phyloP scores from a whole-genome alignment of 2,888 invertebrate species.

The Unio delphinus region DNA sequence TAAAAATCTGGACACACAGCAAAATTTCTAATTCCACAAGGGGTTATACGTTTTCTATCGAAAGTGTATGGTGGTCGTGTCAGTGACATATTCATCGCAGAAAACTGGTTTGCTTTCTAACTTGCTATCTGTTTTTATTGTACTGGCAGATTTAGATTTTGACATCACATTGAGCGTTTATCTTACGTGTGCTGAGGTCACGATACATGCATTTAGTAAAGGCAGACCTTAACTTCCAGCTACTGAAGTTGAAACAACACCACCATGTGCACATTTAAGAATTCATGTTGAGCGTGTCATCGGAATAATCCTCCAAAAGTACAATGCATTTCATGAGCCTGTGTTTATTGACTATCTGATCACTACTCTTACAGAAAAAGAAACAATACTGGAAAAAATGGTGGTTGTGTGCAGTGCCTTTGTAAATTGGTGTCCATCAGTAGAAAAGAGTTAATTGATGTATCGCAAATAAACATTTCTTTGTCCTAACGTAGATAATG shows the following conservation, averaged over 20 bases:
- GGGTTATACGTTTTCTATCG: conserved; percentile 38
- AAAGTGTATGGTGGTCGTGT: conserved; percentile 44
- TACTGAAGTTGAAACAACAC: too few species aligned
- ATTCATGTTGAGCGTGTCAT: too few species aligned
- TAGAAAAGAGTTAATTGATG: not conserved
- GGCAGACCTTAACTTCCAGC: conserved; percentile 15
- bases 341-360: conserved; percentile 24
- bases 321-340: not conserved
- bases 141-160: conserved; percentile 40
- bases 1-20: conserved; percentile 45
- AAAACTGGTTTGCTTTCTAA: conserved; percentile 32
- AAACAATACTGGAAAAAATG: conserved; percentile 26
- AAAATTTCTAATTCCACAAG: conserved; percentile 50
- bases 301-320: too few species aligned
- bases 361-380: conserved; percentile 11
- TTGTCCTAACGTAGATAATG: too few species aligned
- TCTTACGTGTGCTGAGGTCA: conserved; percentile 22
- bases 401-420: conserved; percentile 25
- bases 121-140: conserved; percentile 29
- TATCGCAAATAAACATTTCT: too few species aligned
- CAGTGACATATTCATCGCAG: conserved; percentile 39
- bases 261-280: too few species aligned
- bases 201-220: conserved; percentile 36
- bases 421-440: conserved; percentile 5
- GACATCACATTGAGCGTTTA: conserved; percentile 32